Conservation (phyloP, 2,797 vertebrate species). For the Coluber constrictor region DNA sequence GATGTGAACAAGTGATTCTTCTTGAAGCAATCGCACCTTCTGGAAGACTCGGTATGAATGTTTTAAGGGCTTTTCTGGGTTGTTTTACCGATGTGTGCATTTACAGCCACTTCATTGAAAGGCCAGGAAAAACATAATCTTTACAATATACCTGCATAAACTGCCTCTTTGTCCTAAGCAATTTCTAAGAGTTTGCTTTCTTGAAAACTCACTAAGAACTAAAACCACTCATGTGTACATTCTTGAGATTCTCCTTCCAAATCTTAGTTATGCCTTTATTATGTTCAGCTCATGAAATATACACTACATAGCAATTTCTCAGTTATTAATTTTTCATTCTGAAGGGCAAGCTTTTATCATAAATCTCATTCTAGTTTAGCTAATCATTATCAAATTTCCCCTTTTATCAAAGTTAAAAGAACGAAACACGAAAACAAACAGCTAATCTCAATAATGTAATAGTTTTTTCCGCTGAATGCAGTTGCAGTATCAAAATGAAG, state of each 20-base stretch:
- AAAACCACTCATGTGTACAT: not conserved
- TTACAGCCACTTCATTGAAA: not conserved
- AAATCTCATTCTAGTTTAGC: not conserved
- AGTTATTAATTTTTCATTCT: not conserved
- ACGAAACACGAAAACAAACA: not conserved
- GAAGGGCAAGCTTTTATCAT: not conserved
- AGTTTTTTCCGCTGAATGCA: no score
- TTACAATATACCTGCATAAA: not conserved
- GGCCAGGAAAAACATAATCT: not conserved
- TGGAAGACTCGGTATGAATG: not conserved
- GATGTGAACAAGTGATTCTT: not conserved
- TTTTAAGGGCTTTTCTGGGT: not conserved
- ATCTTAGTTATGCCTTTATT: not conserved
- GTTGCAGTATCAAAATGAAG: not conserved
- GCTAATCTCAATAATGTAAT: not conserved
- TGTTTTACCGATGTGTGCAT: not conserved
- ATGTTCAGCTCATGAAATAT: not conserved
- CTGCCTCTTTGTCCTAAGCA: not conserved
- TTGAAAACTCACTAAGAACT: not conserved
- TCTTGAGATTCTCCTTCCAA: not conserved
- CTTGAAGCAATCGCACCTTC: not conserved
- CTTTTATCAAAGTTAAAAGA: not conserved
- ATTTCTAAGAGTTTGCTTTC: not conserved
- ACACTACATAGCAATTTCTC: not conserved
- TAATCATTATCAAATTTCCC: not conserved